Evolutionary conservation across 2,888 invertebrate species (phyloP).

Genomic region (Netelia virgata): DNA sequence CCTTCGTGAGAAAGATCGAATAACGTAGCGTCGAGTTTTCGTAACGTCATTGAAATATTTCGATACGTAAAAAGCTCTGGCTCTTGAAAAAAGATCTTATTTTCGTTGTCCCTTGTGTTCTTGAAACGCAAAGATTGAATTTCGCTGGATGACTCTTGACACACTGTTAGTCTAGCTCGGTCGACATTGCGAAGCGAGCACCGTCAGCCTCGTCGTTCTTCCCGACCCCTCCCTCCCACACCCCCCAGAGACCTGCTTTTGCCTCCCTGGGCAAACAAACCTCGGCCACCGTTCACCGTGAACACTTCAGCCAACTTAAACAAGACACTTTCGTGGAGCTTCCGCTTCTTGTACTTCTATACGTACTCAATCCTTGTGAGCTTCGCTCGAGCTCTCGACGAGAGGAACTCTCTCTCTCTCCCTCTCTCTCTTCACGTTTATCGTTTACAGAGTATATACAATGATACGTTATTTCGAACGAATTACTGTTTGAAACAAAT

Average conservation of each 20-base stretch:
- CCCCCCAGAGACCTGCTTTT: conserved; percentile 15
- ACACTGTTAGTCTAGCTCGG: conserved; percentile 29
- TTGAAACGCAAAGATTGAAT: conserved; percentile 57
- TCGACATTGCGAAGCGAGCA: background rate
- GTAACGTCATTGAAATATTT: background rate
- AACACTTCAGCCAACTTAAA: conserved; percentile 54
- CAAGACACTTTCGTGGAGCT: conserved; percentile 58
- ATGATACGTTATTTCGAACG: background rate
- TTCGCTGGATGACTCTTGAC: conserved; percentile 59
- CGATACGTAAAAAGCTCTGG: background rate
- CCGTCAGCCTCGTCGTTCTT: background rate
- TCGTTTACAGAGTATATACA: conserved; percentile 26
- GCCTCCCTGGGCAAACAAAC: conserved; percentile 53
- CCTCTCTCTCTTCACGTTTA: background rate
- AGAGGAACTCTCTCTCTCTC: background rate
- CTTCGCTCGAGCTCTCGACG: conserved; percentile 10
- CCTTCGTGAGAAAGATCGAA: no score
- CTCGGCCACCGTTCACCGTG: conserved; percentile 30
- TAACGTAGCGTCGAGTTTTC: no score
- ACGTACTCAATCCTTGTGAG: conserved; percentile 22
- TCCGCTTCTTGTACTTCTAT: conserved; percentile 48
- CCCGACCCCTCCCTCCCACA: background rate
- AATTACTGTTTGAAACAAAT: background rate
- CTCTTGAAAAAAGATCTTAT: background rate
- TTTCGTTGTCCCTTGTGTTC: background rate